Conservation (phyloP, 1,140 invertebrate genomes). For the Neodiprion virginianus region DNA sequence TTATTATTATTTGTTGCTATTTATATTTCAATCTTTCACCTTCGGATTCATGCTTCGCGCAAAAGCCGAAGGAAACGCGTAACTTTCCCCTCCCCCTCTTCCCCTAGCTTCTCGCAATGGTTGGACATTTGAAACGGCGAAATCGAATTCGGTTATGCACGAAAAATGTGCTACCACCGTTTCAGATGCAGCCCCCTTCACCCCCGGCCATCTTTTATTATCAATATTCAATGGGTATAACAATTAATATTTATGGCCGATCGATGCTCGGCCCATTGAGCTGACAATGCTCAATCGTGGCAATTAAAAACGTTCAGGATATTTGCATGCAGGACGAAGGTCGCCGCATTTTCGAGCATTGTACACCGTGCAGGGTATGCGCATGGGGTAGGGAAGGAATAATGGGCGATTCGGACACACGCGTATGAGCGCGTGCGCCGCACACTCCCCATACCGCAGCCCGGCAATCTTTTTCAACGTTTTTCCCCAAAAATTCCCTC, state of each 20-base stretch:
- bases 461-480: neutral
- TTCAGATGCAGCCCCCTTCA: neutral
- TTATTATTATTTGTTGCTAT: too few relatives aligned
- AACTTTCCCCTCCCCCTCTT: too few relatives aligned
- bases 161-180: too few relatives aligned
- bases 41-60: neutral
- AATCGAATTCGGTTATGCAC: neutral
- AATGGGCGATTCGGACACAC: constrained; percentile 1
- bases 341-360: too few relatives aligned
- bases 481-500: constrained; percentile 5
- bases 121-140: constrained; percentile 27
- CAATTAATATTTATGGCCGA: constrained; percentile 17
- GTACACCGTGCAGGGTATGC: neutral
- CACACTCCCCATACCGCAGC: neutral
- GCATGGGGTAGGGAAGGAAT: neutral
- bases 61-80: constrained; percentile 6
- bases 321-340: neutral
- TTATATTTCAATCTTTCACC: too few relatives aligned
- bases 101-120: neutral
- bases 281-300: constrained; percentile 37
- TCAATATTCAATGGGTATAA: constrained; percentile 16
- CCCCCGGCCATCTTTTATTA: constrained; percentile 10
- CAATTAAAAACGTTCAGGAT: neutral
- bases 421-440: neutral
- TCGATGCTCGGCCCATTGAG: constrained; percentile 40